A percentile compares a stretch with the other conserved stretches of the same genome.
Evolutionary conservation across 2,797 vertebrate species (phyloP).

Genomic region (Sebastes goodei): DNA sequence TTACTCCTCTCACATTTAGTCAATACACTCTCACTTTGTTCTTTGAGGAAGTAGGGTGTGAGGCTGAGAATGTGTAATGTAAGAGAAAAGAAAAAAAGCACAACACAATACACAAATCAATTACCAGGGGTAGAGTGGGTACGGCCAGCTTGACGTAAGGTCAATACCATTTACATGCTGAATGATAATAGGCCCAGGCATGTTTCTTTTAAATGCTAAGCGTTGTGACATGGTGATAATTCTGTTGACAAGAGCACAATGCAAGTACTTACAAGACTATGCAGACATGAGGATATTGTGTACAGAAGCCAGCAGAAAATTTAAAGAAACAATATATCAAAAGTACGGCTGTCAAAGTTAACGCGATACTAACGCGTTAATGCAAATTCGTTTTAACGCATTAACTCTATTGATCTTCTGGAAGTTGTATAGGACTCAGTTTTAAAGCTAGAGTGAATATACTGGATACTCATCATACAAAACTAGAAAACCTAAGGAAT

Average conservation of each 20-base stretch:
- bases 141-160: slow-evolving; percentile 45
- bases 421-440: too few relatives aligned
- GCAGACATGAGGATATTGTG: neutral
- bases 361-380: too few relatives aligned
- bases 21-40: slow-evolving; percentile 79
- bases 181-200: slow-evolving; percentile 38
- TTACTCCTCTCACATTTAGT: slow-evolving; percentile 75
- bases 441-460: too few relatives aligned
- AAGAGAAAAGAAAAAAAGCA: slow-evolving; percentile 64
- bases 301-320: slow-evolving; percentile 1
- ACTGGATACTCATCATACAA: too few relatives aligned
- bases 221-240: slow-evolving; percentile 36
- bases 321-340: neutral
- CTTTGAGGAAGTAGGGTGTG: slow-evolving; percentile 59
- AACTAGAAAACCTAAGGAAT: too few relatives aligned
- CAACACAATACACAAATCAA: slow-evolving; percentile 61
- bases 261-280: slow-evolving; percentile 14
- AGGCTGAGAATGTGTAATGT: slow-evolving; percentile 64
- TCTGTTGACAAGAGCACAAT: slow-evolving; percentile 38
- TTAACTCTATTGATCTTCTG: fast-evolving
- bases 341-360: neutral
- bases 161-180: slow-evolving; percentile 59
- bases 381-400: fast-evolving
- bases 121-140: slow-evolving; percentile 38
- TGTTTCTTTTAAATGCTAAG: slow-evolving; percentile 56